Percentiles rank a stretch among this genome's conserved stretches.
These are phyloP conservation scores for Enteromius unitaeniatus DNA, from an alignment of 2,797 vertebrate genomes.

Conservation along the genomic window DNA sequence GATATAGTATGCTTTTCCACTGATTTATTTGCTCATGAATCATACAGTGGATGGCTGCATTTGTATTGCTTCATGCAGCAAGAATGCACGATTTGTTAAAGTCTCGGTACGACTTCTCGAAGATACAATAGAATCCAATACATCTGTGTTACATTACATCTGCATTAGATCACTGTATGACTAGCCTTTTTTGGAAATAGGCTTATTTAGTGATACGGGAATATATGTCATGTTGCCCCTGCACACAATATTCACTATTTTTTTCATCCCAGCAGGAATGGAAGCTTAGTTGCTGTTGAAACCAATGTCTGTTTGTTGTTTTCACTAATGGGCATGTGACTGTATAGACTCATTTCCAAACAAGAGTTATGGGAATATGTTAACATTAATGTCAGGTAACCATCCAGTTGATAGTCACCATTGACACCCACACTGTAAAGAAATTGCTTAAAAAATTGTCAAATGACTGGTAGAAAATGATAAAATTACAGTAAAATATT, in stretches of 20 bases:
- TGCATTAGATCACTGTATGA: conserved; percentile 5
- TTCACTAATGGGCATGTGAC: not conserved
- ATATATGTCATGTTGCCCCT: not conserved
- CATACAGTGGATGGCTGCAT: conserved; percentile 11
- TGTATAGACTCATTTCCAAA: not conserved
- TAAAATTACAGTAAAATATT: no score
- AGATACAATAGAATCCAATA: conserved; percentile 30
- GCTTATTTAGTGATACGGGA: not conserved
- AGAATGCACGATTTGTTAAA: conserved; percentile 23
- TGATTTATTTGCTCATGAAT: conserved; percentile 20
- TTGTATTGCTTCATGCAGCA: conserved; percentile 13
- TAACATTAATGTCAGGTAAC: not conserved
- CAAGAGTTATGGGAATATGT: not conserved
- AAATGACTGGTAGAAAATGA: no score
- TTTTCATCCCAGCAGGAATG: not conserved
- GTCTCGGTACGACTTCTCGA: conserved; percentile 2
- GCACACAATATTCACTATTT: not conserved
- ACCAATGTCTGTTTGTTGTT: not conserved
- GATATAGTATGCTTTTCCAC: not conserved
- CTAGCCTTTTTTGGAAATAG: conserved; percentile 21
- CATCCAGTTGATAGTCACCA: not conserved
- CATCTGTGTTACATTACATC: conserved; percentile 40
- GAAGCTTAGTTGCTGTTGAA: not conserved
- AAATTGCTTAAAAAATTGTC: no score
- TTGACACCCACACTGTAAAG: not conserved